These are phyloP conservation scores for Cryptus armator DNA, from an alignment of 2,888 invertebrate genomes.

Conservation along the genomic window DNA sequence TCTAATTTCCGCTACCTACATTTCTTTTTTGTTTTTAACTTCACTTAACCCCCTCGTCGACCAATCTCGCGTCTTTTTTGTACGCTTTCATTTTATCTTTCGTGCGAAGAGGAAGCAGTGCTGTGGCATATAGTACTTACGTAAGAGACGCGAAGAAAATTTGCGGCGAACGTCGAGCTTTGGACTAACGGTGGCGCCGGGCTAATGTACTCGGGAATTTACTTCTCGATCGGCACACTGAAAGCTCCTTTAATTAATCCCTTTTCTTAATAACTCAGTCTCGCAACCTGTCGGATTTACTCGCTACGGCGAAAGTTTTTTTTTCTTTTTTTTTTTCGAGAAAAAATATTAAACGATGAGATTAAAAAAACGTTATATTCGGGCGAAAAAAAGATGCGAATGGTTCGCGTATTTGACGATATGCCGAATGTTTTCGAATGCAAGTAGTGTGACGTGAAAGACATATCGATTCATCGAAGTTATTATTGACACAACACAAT, in stretches of 20 bases:
- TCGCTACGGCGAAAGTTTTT: background rate
- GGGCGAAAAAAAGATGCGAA: too few species aligned
- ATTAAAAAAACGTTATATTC: too few species aligned
- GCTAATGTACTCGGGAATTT: slow-evolving; percentile 23
- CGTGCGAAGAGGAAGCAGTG: background rate
- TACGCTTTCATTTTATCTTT: background rate
- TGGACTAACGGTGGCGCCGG: background rate
- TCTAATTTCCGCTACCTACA: slow-evolving; percentile 51
- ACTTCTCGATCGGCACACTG: slow-evolving; percentile 33
- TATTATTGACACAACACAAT: too few species aligned
- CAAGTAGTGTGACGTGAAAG: too few species aligned
- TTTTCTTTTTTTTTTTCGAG: background rate
- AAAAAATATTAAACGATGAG: too few species aligned
- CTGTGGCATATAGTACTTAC: background rate
- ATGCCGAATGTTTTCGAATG: too few species aligned
- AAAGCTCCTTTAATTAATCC: slow-evolving; percentile 58
- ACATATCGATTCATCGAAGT: too few species aligned
- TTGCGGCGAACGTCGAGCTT: background rate
- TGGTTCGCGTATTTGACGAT: too few species aligned
- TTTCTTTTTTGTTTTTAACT: background rate
- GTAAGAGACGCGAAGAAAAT: slow-evolving; percentile 7
- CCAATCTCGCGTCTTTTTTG: background rate
- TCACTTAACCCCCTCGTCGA: background rate
- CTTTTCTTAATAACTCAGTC: slow-evolving; percentile 44
- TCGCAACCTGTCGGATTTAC: slow-evolving; percentile 31